phyloP scores from a whole-genome alignment of 1,140 invertebrate genomes.

The Meloidogyne hapla region DNA sequence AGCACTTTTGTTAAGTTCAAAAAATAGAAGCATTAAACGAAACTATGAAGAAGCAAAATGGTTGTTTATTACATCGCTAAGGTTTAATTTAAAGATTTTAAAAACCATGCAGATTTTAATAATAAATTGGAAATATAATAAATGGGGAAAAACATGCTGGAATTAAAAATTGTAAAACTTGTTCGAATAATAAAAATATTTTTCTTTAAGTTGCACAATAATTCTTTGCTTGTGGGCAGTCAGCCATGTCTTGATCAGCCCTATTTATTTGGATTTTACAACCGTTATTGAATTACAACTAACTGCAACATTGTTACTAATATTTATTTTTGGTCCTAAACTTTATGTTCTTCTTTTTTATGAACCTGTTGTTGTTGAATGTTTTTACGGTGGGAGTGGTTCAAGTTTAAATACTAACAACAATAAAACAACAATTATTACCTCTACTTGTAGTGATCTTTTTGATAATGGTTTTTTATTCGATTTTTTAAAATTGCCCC shows the following conservation, averaged over 20 bases:
- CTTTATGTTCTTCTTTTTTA: slow-evolving; percentile 61
- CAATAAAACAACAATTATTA: slow-evolving; percentile 20
- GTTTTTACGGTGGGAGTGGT: not conserved
- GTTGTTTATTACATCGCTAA: slow-evolving; percentile 54
- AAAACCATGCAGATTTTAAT: no score
- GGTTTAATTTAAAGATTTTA: not conserved
- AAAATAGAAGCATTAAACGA: slow-evolving; percentile 60
- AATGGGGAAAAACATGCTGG: not conserved
- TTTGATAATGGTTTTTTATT: not conserved
- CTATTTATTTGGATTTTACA: slow-evolving; percentile 37
- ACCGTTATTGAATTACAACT: slow-evolving; percentile 57
- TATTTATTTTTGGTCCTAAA: slow-evolving; percentile 60
- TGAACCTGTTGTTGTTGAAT: slow-evolving; percentile 62
- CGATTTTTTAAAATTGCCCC: not conserved
- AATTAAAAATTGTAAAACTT: not conserved
- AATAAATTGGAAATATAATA: not conserved
- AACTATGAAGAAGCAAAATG: slow-evolving; percentile 64
- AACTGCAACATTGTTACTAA: slow-evolving; percentile 50
- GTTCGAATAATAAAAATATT: not conserved
- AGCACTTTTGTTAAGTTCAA: slow-evolving; percentile 55
- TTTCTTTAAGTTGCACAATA: slow-evolving; percentile 34
- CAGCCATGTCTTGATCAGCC: slow-evolving; percentile 40
- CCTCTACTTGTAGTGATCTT: slow-evolving; percentile 7
- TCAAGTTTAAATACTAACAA: not conserved
- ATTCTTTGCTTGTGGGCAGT: slow-evolving; percentile 51